Conservation (phyloP, 2,113 vertebrate species). For the Mixornis gularis region DNA sequence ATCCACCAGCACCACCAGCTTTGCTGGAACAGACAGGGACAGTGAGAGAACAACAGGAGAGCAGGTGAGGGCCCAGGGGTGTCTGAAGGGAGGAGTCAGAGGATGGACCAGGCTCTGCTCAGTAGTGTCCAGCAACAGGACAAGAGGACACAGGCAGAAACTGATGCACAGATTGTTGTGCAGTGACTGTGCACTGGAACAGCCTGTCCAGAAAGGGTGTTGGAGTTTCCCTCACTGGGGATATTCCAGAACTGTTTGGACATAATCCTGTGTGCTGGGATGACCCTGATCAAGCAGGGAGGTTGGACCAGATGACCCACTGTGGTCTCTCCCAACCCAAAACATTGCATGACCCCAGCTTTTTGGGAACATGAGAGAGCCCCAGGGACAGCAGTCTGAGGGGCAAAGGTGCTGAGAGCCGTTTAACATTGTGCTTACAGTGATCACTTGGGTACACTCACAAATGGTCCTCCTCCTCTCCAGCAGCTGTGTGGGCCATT, state of each 20-base stretch:
- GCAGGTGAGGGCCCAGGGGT: neutral
- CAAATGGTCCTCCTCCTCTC: neutral
- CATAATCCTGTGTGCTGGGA: neutral
- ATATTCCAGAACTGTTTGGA: neutral
- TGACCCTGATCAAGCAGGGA: neutral
- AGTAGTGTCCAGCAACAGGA: neutral
- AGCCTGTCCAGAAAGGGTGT: neutral
- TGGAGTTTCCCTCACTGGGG: neutral
- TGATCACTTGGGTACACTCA: neutral
- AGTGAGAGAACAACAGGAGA: neutral
- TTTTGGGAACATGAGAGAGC: neutral
- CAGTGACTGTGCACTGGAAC: neutral
- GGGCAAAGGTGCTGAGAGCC: neutral
- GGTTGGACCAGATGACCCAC: no score
- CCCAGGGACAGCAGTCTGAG: neutral
- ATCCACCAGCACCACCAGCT: neutral
- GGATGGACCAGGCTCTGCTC: neutral
- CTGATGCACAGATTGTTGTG: neutral
- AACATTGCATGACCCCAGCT: neutral
- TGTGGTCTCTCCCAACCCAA: neutral
- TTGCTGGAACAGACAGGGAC: neutral
- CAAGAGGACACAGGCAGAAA: neutral
- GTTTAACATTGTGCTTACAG: neutral
- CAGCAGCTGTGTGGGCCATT: neutral
- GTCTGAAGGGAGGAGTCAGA: neutral